These are phyloP conservation scores for Platorchestia sp. DNA, from an alignment of 1,140 invertebrate genomes.

Conservation along the genomic window DNA sequence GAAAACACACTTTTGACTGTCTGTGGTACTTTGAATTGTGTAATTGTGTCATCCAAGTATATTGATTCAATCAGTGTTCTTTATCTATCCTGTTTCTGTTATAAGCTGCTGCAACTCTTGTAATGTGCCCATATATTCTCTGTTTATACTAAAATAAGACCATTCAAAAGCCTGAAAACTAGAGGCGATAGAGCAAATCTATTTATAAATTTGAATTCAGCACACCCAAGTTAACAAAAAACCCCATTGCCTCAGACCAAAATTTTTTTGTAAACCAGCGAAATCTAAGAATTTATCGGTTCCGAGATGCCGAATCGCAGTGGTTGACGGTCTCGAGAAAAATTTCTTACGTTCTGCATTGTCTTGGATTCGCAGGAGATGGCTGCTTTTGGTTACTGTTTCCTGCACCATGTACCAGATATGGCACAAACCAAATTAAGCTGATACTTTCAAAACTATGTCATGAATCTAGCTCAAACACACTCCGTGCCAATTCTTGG, in stretches of 20 bases:
- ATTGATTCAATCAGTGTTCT: neutral
- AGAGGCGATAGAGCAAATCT: neutral
- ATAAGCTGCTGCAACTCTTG: neutral
- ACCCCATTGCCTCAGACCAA: too few relatives aligned
- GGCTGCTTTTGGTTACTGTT: too few relatives aligned
- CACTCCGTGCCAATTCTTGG: too few relatives aligned
- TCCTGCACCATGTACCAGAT: too few relatives aligned
- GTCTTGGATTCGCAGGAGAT: too few relatives aligned
- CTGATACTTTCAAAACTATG: too few relatives aligned
- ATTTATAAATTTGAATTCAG: slow-evolving; percentile 13
- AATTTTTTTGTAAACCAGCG: slow-evolving; percentile 18
- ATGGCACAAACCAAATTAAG: too few relatives aligned
- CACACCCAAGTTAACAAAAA: neutral
- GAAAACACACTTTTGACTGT: neutral
- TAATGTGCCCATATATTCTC: neutral
- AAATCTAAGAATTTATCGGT: too few relatives aligned
- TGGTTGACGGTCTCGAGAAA: too few relatives aligned
- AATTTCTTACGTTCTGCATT: too few relatives aligned
- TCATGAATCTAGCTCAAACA: too few relatives aligned
- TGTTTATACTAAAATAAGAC: neutral
- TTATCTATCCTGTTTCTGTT: neutral
- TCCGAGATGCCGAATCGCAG: too few relatives aligned
- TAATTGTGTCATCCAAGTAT: neutral
- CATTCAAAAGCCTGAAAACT: neutral
- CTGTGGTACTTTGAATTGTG: neutral